phyloP scores from a whole-genome alignment of 1,140 invertebrate species.

The Amphibalanus amphitrite region DNA sequence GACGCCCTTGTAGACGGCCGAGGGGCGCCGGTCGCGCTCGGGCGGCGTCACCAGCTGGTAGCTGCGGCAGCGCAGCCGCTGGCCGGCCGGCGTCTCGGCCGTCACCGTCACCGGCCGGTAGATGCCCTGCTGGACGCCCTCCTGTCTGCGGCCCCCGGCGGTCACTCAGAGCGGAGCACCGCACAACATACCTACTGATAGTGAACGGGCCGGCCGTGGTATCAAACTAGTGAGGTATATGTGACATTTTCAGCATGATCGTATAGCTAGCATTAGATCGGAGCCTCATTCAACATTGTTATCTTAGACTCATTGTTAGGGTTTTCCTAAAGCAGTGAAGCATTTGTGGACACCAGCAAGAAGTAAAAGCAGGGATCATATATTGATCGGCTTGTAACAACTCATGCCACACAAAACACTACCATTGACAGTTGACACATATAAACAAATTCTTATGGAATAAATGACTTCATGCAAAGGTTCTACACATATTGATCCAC shows the following conservation, averaged over 20 bases:
- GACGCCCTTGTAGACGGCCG: constrained; percentile 43
- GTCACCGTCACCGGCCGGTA: constrained; percentile 45
- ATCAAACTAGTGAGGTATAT: too few species aligned
- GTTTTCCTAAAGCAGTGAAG: constrained; percentile 2
- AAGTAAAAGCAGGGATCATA: too few species aligned
- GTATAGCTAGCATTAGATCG: neutral
- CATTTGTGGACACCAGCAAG: too few species aligned
- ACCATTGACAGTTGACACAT: too few species aligned
- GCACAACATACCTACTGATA: neutral
- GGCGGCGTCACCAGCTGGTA: constrained; percentile 39
- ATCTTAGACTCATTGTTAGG: neutral
- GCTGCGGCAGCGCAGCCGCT: constrained; percentile 37
- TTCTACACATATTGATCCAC: neutral
- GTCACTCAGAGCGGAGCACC: neutral
- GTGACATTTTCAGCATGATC: too few species aligned
- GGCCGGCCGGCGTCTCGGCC: constrained; percentile 34
- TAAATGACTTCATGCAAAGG: constrained; percentile 4
- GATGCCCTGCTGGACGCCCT: constrained; percentile 46
- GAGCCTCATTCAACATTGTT: neutral
- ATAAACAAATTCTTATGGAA: too few species aligned
- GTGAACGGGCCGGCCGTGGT: too few species aligned
- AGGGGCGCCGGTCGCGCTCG: constrained; percentile 43
- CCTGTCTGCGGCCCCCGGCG: constrained; percentile 37
- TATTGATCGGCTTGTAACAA: too few species aligned
- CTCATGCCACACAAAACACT: too few species aligned